A percentile compares a stretch with the other conserved stretches of the same genome.
These are phyloP conservation scores for Mustelus asterias DNA, from an alignment of 2,113 vertebrate genomes.

Conservation along the genomic window DNA sequence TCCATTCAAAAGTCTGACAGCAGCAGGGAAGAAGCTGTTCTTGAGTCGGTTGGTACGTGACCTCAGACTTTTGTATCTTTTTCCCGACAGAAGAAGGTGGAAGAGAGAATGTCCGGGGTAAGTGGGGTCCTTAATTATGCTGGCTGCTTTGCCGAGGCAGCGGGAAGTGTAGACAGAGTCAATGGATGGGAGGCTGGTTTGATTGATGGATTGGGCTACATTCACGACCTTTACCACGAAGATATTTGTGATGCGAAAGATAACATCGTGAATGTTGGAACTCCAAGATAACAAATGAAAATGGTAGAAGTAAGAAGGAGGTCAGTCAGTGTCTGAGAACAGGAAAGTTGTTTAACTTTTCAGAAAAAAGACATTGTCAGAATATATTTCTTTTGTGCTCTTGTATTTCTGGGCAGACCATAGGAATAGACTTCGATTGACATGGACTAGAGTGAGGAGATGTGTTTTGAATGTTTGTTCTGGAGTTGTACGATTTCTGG, in stretches of 20 bases:
- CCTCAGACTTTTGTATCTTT: no score
- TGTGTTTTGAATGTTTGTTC: not conserved
- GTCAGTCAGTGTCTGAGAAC: not conserved
- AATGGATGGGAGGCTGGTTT: no score
- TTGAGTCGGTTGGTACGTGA: no score
- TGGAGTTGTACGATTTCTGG: not conserved
- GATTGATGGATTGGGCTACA: no score
- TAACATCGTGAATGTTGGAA: not conserved
- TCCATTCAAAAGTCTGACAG: no score
- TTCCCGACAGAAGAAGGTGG: no score
- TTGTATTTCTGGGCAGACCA: not conserved
- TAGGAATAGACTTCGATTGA: not conserved
- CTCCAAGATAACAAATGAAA: not conserved
- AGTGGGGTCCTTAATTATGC: no score
- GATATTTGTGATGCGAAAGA: not conserved
- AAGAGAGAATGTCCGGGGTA: no score
- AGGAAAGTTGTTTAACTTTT: not conserved
- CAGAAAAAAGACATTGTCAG: not conserved
- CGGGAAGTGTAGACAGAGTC: no score
- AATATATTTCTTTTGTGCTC: not conserved
- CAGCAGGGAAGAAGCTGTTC: no score
- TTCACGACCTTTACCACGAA: not conserved
- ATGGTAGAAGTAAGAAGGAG: not conserved
- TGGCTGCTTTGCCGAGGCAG: no score
- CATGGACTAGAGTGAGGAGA: not conserved